Base-by-base conservation (phyloP, 2,113 vertebrate species). In the Pogonocichla stellata region DNA sequence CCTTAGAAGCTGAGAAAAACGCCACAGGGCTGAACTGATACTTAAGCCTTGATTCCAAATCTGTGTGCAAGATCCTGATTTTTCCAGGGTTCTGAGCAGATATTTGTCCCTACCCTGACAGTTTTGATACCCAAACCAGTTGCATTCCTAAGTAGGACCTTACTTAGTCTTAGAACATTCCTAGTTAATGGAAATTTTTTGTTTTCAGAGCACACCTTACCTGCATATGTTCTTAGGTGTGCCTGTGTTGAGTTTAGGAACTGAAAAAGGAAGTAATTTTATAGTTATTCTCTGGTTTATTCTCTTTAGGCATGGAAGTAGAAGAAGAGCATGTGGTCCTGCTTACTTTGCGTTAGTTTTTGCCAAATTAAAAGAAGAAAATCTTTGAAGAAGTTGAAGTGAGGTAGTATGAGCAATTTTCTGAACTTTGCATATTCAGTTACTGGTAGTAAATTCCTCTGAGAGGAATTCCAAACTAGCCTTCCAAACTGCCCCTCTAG, bases 381-480 rank as follows among this genome's bases (percentile, higher is more conserved):
- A 61, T 88, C 58, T 90, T 81, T 71, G 58, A 96, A 93, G 80
- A 80, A 90, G 43, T 34, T 74, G 56, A 65, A 90, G 64, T 70
- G 51, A 91, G 43, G 34, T 67, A 93, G 65, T 47, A 57, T 73
- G 62, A 89, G 38, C 2, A 10, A 48, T 87, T 90, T 87, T 84
- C 66, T 92, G 75, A 92, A 79, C 62, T 88, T 90, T 93, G 75
- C 71, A 72, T 94, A 89, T 83, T 88, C 73, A 83, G 64, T 91
- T 94, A 73, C 83, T 83, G 34, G 54, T 79, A 84, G 38, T 43
- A 45, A 93, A 85, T 89, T 86, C 88, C 92, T 91, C 60, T 71
- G 93, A 90, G 82, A 45, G 43, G 43, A 45, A 45, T 45, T 45
- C 43, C 43, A 45, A 45, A 45, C 74, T 96, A 42, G 33, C 57